A percentile compares a stretch with the other conserved stretches of the same genome.
These are phyloP conservation scores for Nezara viridula DNA, from an alignment of 2,888 invertebrate genomes.

Conservation along the genomic window DNA sequence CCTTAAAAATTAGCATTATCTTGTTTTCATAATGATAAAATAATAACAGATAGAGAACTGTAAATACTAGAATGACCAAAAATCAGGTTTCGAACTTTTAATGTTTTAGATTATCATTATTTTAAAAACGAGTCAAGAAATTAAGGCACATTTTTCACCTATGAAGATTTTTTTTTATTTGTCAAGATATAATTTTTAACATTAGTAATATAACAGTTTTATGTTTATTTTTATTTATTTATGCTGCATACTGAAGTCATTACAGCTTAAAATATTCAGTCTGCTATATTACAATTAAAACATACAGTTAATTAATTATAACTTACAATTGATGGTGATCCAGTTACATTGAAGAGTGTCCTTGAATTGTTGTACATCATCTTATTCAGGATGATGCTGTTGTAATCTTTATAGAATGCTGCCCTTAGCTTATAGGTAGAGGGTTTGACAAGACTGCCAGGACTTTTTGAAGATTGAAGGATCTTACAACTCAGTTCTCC, in stretches of 20 bases:
- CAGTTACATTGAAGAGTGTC: conserved; percentile 29
- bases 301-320: background rate
- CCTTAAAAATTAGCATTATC: too few species aligned
- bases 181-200: background rate
- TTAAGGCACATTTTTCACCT: background rate
- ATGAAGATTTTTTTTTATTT: too few species aligned
- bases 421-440: conserved; percentile 8
- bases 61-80: background rate
- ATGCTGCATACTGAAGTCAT: background rate
- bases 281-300: background rate
- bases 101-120: background rate
- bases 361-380: conserved; percentile 43
- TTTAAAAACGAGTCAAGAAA: background rate
- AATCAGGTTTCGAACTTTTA: background rate
- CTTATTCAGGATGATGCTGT: background rate
- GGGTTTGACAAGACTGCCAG: background rate
- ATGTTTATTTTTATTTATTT: background rate
- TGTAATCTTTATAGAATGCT: conserved; percentile 1
- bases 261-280: background rate
- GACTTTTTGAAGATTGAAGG: conserved; percentile 7
- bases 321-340: conserved; percentile 56
- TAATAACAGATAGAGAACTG: too few species aligned
- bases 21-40: too few species aligned
- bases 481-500: conserved; percentile 6
- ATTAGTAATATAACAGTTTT: background rate